Base-by-base conservation (phyloP, 92 coral and sea anemone species). In the Porites divaricata region DNA sequence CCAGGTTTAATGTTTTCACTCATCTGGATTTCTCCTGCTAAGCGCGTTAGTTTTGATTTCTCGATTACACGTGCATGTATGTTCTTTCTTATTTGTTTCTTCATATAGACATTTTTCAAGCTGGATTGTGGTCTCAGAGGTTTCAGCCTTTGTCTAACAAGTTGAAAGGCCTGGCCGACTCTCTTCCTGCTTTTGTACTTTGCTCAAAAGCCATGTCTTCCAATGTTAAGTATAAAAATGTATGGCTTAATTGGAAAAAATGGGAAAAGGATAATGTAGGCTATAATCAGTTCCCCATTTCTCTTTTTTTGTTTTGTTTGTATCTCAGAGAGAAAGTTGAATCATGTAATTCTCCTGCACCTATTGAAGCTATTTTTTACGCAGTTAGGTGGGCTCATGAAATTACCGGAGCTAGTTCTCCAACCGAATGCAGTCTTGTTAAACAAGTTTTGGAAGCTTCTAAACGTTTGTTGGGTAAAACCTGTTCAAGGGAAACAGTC, bases 391-490 rank as follows among this genome's bases (percentile, higher is more conserved):
- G 35, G 35, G 35, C 35, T 28, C 35, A 28, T 28, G 35, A 28
- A 28, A 28, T 28, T 28, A 17, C 71, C 9, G 71, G 71, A 8
- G 10, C 16, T 22, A 20, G 68, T 4, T 91, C 94, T 17, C 91
- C 94, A 28, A 83, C 94, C 17, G 92, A 91, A 58, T 64, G 64
- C 57, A 41, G 15, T 22, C 28, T 91, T 62, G 87, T 91, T 24
- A 88, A 88, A 58, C 94, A 91, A 76, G 50, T 74, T 21, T 9
- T 91, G 23, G 91, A 91, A 76, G 91, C 91, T 22, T 57, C 82
- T 24, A 90, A 67, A 64, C 62, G 94, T 24, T 57, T 87, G 25
- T 78, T 77, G 59, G 93, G 93, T 73, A 85, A n/a, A 73, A 72
- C 85, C 92, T 17, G 75, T 74, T 28, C 35, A 28, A 28, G 35